These are phyloP conservation scores for Pseudococcus longispinus DNA, from an alignment of 2,888 invertebrate species.

Conservation along the genomic window DNA sequence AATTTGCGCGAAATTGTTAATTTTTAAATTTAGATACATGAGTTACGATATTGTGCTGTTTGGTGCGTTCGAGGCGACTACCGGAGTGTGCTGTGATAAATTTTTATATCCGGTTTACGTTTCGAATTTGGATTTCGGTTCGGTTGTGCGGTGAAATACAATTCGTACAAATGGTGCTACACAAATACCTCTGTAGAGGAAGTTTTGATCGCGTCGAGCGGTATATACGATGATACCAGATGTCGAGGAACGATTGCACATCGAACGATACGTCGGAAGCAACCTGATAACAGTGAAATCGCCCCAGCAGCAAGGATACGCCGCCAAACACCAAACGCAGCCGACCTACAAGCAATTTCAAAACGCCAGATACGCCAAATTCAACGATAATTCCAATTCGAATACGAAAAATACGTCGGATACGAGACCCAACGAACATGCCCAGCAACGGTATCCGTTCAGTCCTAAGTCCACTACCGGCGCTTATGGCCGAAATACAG, in stretches of 20 bases:
- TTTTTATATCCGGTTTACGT: neutral
- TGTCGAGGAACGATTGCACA: conserved; percentile 62
- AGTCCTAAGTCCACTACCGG: neutral
- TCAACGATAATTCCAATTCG: neutral
- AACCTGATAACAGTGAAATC: conserved; percentile 67
- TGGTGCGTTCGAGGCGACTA: neutral
- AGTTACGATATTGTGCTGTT: neutral
- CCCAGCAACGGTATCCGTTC: conserved; percentile 8
- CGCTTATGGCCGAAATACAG: neutral
- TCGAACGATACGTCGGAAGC: conserved; percentile 72
- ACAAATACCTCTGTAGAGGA: conserved; percentile 25
- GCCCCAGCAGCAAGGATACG: neutral
- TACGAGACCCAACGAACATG: neutral
- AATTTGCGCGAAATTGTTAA: neutral
- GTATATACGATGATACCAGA: conserved; percentile 57
- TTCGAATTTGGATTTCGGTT: conserved; percentile 12
- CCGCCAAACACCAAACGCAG: neutral
- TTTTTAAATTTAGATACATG: neutral
- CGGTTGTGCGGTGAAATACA: neutral
- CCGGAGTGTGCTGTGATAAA: neutral
- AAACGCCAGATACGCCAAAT: neutral
- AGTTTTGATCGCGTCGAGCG: conserved; percentile 21
- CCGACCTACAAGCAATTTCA: neutral
- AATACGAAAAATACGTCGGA: neutral
- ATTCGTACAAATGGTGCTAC: conserved; percentile 46